phyloP scores from a whole-genome alignment of 2,797 vertebrate species.

The Aeoliscus strigatus region DNA sequence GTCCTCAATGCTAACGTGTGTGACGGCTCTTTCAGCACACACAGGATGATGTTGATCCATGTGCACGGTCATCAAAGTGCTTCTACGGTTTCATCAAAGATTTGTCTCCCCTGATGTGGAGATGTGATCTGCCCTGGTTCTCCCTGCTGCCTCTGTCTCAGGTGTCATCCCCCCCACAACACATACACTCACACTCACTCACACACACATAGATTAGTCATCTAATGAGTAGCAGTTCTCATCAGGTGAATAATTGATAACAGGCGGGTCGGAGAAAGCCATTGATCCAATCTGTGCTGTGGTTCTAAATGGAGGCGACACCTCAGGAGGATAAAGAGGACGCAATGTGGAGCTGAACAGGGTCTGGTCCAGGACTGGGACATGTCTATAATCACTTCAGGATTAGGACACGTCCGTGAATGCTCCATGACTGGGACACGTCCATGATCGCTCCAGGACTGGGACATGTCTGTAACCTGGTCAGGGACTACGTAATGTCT shows the following conservation, averaged over 20 bases:
- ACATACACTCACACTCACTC: too few relatives aligned
- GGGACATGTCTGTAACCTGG: too few relatives aligned
- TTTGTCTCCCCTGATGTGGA: slow-evolving; percentile 43
- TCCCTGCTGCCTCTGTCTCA: slow-evolving; percentile 51
- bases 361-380: too few relatives aligned
- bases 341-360: too few relatives aligned
- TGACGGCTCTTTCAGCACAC: slow-evolving; percentile 44
- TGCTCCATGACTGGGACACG: too few relatives aligned
- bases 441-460: too few relatives aligned
- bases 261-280: slow-evolving; percentile 53
- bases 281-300: slow-evolving; percentile 58
- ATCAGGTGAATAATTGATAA: slow-evolving; percentile 76
- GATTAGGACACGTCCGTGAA: too few relatives aligned
- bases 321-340: slow-evolving; percentile 44
- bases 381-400: too few relatives aligned
- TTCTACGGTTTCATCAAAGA: slow-evolving; percentile 63
- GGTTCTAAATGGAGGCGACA: slow-evolving; percentile 63
- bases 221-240: slow-evolving; percentile 71
- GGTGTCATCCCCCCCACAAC: too few relatives aligned
- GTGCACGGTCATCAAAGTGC: slow-evolving; percentile 54
- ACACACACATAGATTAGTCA: slow-evolving; percentile 67
- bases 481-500: too few relatives aligned
- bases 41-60: slow-evolving; percentile 28
- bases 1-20: slow-evolving; percentile 41
- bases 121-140: slow-evolving; percentile 44